Base-by-base conservation (phyloP, 2,797 vertebrate species). In the Onychomys torridus region DNA sequence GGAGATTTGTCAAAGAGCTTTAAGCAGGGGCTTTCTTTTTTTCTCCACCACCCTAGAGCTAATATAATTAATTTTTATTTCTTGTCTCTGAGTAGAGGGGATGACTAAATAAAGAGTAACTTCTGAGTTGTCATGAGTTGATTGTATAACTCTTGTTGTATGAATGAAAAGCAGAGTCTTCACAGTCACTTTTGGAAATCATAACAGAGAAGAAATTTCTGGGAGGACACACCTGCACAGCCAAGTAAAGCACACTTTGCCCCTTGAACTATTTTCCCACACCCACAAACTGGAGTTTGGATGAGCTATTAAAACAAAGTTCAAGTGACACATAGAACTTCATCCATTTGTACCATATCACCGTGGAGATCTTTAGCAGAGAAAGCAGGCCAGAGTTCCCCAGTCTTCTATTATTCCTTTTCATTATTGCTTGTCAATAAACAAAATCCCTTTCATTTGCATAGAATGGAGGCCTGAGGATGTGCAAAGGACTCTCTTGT, bases 71-170 rank as follows among this genome's bases (percentile, higher is more conserved):
- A 34, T 77, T 65, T 94, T 83, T 65, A 71, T 90, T 91, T 37
- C 43, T 65, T 6, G 37, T 92, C 19, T 83, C 29, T 37, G 81
- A 52, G 29, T 43, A 23, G 37, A 84, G 69, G 91, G 55, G 25
- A 82, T 90, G 46, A 82, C 6, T 4, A 16, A 86, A 89, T 86
- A 89, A 96, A 76, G 81, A 94, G 67, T 32, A 94, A 92, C 90
- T 90, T 94, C 67, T 34, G 61, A 90, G 46, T 40, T 96, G 87
- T 71, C 84, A 43, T 69, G 32, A 92, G 81, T 89, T 95, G 81
- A 75, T 92, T 96, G 95, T 82, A 92, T 86, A 69, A 89, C 73
- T 91, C 89, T 59, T 37, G 63, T 32, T 61, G 46, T 21, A 90
- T 4, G 6, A 73, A 61, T 67, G 65, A 32, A 88, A 69, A 85